Evolutionary conservation across 2,113 vertebrate genomes (phyloP).

Genomic region (Pterocles burchelli): DNA sequence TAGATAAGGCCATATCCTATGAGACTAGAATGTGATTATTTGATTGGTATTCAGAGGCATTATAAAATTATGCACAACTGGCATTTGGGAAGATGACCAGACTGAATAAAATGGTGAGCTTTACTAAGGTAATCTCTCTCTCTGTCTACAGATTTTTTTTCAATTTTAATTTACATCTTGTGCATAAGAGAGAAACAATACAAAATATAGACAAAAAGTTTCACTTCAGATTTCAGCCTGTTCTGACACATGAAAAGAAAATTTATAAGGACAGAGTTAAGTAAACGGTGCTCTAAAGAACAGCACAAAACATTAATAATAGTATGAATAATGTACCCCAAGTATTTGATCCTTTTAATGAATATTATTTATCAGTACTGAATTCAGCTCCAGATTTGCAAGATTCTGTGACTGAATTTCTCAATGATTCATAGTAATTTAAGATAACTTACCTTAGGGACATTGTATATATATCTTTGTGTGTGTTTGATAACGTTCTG

Average conservation of each 20-base stretch:
- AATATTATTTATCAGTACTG: not conserved
- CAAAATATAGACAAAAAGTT: not conserved
- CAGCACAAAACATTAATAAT: not conserved
- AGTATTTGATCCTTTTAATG: not conserved
- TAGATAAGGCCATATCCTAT: conserved; percentile 18
- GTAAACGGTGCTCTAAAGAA: not conserved
- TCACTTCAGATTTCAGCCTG: not conserved
- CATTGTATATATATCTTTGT: not conserved
- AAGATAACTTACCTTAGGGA: not conserved
- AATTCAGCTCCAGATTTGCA: not conserved
- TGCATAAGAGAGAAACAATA: not conserved
- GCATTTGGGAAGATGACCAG: not conserved
- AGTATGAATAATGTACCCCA: not conserved
- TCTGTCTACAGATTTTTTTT: not conserved
- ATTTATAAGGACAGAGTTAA: not conserved
- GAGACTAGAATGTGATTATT: conserved; percentile 24
- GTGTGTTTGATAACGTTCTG: not conserved
- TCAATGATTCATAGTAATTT: not conserved
- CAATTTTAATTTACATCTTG: not conserved
- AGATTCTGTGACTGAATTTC: not conserved
- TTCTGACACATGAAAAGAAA: not conserved
- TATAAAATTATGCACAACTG: not conserved
- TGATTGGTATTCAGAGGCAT: not conserved
- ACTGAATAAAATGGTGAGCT: not conserved
- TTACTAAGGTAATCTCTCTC: not conserved